A percentile compares a stretch with the other conserved stretches of the same genome.
Conservation (phyloP, 1,140 invertebrate genomes). For the Bombus confusus region DNA sequence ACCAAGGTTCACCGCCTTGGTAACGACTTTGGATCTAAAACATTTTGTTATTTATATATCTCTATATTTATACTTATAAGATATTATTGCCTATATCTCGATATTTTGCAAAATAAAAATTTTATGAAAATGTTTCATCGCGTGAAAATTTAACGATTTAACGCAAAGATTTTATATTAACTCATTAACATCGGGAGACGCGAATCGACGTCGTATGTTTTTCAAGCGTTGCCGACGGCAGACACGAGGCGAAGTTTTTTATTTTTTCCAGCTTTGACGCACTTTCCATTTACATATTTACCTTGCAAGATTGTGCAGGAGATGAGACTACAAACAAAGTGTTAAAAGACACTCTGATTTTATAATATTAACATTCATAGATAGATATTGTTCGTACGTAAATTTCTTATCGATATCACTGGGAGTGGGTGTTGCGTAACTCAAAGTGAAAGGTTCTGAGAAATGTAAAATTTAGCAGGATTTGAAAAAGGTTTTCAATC, state of each 20-base stretch:
- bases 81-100: neutral
- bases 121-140: neutral
- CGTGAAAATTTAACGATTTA: neutral
- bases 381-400: neutral
- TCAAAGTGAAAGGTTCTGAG: neutral
- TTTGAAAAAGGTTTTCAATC: too few relatives aligned
- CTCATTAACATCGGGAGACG: too few relatives aligned
- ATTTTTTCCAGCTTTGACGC: too few relatives aligned
- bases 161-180: neutral
- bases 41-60: too few relatives aligned
- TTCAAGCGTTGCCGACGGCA: too few relatives aligned
- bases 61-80: neutral
- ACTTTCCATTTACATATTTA: too few relatives aligned
- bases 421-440: too few relatives aligned
- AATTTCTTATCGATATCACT: neutral
- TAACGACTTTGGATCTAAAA: slow-evolving; percentile 53
- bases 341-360: neutral
- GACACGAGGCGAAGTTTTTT: too few relatives aligned
- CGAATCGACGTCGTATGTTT: too few relatives aligned
- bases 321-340: too few relatives aligned
- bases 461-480: too few relatives aligned
- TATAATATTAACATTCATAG: neutral
- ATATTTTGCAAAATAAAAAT: neutral
- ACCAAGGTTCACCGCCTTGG: slow-evolving; percentile 32
- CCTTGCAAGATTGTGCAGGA: too few relatives aligned